Evolutionary conservation across 2,797 vertebrate species (phyloP), one percentile per base, ranked within the genome.

Genomic region (Zenarchopterus dispar): DNA sequence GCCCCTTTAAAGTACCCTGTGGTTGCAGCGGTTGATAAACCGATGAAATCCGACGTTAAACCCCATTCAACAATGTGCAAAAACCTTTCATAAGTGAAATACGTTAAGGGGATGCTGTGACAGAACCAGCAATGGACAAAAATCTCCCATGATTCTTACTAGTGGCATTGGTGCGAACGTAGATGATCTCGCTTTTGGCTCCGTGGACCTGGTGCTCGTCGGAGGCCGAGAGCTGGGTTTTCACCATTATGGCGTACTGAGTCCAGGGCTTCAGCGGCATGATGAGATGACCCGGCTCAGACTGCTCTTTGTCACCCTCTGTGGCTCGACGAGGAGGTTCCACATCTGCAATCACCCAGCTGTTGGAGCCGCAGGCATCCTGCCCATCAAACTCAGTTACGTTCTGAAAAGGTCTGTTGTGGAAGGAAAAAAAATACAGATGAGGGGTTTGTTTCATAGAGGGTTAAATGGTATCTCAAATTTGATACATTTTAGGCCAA

Each of bases 361-460:
- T 99, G 85, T 99, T 98, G 55, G 97, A 98, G 52, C 98, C 97
- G 0, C 98, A 99, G 0, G 97, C 98, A 0, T 99, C 98, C 82
- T 97, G 97, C 17, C 98, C 97, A 0, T 99, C 98, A n/a, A 99
- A 99, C 91, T 99, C 98, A 0, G 97, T 99, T 82, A 99, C 96
- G 0, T 99, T 99, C 68, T 92, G 94, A 60, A 95, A 97, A 0
- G 96, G 96, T 21, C 98, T 99, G 58, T 50, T 51, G 43, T 39
- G 18, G 26, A 23, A 15, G 45, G 2, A 2, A 61, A 54, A 17
- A 36, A 19, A 4, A 19, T 6, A 19, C 0, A 8, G 44, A 45
- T 41, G 47, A 56, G 51, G 50, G 36, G 56, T 56, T 21, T n/a
- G 15, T 59, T 49, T 58, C 18, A 28, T 47, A n/a, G 1, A 4